Conservation (phyloP, 2,113 vertebrate species). For the Drymodes brunneopygia region DNA sequence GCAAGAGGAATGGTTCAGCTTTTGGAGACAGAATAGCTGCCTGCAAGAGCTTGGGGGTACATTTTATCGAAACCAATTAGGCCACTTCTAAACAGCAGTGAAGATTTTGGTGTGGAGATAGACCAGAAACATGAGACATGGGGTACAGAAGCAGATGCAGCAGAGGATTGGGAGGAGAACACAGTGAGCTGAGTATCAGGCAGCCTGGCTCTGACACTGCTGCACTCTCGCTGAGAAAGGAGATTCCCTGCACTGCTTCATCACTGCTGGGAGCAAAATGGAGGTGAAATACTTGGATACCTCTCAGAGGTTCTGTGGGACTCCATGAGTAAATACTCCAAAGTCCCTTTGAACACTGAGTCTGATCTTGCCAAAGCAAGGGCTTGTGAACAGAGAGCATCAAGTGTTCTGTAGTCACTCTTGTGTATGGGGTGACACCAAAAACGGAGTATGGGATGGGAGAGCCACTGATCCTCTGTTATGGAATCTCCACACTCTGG, state of each 20-base stretch:
- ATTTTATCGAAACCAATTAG: neutral
- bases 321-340: neutral
- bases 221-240: neutral
- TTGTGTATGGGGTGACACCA: neutral
- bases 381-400: neutral
- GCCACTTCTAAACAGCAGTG: neutral
- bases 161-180: neutral
- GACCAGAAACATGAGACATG: neutral
- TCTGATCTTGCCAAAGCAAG: neutral
- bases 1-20: neutral
- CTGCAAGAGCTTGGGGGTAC: neutral
- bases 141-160: neutral
- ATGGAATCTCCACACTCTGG: neutral
- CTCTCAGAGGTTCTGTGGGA: neutral
- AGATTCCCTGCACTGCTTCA: neutral
- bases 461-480: neutral
- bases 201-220: neutral
- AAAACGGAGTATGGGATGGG: neutral
- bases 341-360: neutral
- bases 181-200: neutral
- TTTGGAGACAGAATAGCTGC: neutral
- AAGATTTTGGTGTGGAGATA: neutral
- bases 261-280: accelerated
- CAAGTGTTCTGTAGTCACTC: neutral
- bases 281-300: neutral